A percentile compares a stretch with the other conserved stretches of the same genome.
phyloP scores from a whole-genome alignment of 1,140 invertebrate species.

The Pectinophora gossypiella region DNA sequence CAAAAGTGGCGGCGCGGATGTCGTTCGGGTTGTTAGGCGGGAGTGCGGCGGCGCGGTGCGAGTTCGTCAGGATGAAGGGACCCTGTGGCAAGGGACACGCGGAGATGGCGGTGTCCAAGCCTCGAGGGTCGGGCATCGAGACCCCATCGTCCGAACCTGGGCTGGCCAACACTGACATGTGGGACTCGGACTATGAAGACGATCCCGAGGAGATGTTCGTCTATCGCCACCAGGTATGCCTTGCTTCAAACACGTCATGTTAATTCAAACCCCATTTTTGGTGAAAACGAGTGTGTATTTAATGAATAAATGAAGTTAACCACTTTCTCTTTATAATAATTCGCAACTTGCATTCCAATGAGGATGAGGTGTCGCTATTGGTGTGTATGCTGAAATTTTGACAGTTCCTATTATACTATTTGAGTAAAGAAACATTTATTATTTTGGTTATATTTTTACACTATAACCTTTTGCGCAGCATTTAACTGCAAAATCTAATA shows the following conservation, averaged over 20 bases:
- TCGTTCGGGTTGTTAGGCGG: conserved; percentile 92
- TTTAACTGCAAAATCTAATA: too few species aligned
- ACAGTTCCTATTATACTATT: too few species aligned
- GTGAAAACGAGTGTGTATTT: too few species aligned
- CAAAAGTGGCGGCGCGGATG: conserved; percentile 96
- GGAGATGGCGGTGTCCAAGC: conserved; percentile 97
- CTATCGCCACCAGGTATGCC: conserved; percentile 85
- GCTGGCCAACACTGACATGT: conserved; percentile 87
- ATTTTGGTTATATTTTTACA: too few species aligned
- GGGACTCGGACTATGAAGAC: conserved; percentile 91
- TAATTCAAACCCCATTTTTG: too few species aligned
- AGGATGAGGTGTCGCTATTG: too few species aligned
- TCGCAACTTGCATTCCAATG: too few species aligned
- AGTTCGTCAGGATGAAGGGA: conserved; percentile 98
- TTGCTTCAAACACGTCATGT: not conserved
- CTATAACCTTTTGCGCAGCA: too few species aligned
- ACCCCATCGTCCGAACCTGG: conserved; percentile 96
- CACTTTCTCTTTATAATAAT: too few species aligned
- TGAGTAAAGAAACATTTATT: too few species aligned
- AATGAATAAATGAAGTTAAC: too few species aligned
- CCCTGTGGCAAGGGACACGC: conserved; percentile 97
- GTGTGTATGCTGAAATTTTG: too few species aligned
- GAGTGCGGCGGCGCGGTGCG: conserved; percentile 87
- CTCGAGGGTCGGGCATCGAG: conserved; percentile 92
- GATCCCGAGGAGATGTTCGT: conserved; percentile 90